Percentiles rank a stretch among this genome's conserved stretches.
These are phyloP conservation scores for Hafferia zeledoni DNA, from an alignment of 2,797 vertebrate species.

Conservation along the genomic window DNA sequence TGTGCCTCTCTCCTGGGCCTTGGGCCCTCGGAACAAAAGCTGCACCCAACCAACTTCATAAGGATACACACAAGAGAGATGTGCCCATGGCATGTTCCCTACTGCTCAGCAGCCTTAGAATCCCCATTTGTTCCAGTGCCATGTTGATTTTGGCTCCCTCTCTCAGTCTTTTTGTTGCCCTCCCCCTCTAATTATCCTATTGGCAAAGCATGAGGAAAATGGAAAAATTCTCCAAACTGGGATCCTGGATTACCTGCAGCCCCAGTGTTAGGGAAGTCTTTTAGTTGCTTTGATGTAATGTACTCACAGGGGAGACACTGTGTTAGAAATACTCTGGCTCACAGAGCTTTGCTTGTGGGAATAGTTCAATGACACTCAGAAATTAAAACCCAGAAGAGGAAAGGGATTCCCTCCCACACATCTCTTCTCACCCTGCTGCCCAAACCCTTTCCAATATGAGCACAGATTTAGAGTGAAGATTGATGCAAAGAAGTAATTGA, in stretches of 20 bases:
- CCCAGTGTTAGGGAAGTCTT: not conserved
- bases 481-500: slow-evolving; percentile 38
- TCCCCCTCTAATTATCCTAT: not conserved
- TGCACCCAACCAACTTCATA: accelerated
- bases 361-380: not conserved
- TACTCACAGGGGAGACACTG: not conserved
- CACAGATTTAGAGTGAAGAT: slow-evolving; percentile 5
- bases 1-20: not conserved
- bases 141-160: not conserved
- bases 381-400: slow-evolving; percentile 16
- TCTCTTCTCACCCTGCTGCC: not conserved
- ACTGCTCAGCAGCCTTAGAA: not conserved
- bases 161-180: not conserved
- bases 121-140: not conserved
- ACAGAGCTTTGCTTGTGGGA: not conserved
- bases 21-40: not conserved
- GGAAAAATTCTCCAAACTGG: not conserved
- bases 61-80: not conserved
- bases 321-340: not conserved
- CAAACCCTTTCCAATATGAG: not conserved
- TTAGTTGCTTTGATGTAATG: not conserved
- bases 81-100: not conserved
- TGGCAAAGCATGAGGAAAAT: not conserved
- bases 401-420: slow-evolving; percentile 41
- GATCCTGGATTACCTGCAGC: not conserved